Base-by-base conservation (phyloP, 2,113 vertebrate genomes). In the Notothenia rossii region DNA sequence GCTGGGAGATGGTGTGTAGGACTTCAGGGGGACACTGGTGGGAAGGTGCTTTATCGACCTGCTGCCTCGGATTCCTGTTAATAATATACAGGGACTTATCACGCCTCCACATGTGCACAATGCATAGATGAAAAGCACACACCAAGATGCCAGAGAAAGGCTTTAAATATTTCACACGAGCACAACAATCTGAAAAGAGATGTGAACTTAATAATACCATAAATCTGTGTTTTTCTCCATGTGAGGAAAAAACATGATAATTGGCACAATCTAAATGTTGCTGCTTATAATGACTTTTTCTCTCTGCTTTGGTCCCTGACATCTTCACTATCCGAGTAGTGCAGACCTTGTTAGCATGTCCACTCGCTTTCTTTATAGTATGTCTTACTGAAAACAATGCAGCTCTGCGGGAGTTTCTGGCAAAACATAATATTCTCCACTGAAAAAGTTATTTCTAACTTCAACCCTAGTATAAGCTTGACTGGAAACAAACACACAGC, bases 21-120 rank as follows among this genome's bases (percentile, higher is more conserved):
- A 89, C 89, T 90, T 89, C 75, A 81, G 88, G 84, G 84, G 77
- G 78, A 88, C 80, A 77, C 86, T 77, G 88, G 91, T 89, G 89
- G 90, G 92, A 88, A 84, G 87, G 69, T 81, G 86, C 81, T 88
- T 46, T 86, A 94, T 93, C 88, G 89, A 93, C 91, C 89, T 56
- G 81, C 75, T 86, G 74, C 85, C 80, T 83, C 79, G 83, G 89
- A 90, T 86, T 73, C 83, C 86, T 67, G 85, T 89, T 92, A 94
- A 91, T 93, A 92, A 93, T 91, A 89, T 83, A 91, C 81, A 82
- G 82, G 75, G 88, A 90, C 88, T 94, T 90, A 86, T 82, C 86
- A 87, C 88, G 66, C 88, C 92, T 78, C 92, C 94, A 90, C 88
- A 90, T 63, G 59, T 86, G 87, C 80, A 83, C 83, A 83, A 22